Evolutionary conservation across 92 coral and sea anemone species (phyloP).

Genomic region (Umimayanthus kanabou): DNA sequence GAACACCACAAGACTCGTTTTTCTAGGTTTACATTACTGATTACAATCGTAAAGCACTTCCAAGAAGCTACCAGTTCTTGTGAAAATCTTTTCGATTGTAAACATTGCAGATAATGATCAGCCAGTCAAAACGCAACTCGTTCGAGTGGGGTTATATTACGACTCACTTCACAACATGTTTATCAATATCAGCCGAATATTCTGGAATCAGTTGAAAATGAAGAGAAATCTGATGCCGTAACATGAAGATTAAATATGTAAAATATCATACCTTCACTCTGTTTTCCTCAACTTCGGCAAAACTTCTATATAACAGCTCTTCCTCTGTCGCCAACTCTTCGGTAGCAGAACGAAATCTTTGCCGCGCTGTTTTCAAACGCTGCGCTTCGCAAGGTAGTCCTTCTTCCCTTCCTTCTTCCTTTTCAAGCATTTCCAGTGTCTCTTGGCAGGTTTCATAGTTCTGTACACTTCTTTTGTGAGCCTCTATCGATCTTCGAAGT

Average conservation of each 20-base stretch:
- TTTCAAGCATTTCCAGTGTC: conserved; percentile 77
- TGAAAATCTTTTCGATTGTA: neutral
- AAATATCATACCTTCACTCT: conserved; percentile 78
- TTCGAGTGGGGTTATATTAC: conserved; percentile 16
- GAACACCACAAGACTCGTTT: conserved; percentile 6
- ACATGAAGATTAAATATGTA: neutral
- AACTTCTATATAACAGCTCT: conserved; percentile 85
- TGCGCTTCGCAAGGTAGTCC: conserved; percentile 75
- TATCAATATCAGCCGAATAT: neutral
- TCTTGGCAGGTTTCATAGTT: conserved; percentile 92
- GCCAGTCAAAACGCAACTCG: neutral
- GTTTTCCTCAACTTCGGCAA: conserved; percentile 92
- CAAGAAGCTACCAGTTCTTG: conserved; percentile 15
- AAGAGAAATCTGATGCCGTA: neutral
- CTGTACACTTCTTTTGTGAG: conserved; percentile 90
- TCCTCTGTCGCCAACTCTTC: conserved; percentile 86
- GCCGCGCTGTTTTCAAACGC: conserved; percentile 82
- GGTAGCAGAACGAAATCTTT: conserved; percentile 89
- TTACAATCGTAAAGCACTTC: conserved; percentile 21
- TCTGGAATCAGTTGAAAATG: conserved; percentile 24
- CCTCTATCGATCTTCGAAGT: conserved; percentile 87
- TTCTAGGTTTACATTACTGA: conserved; percentile 21
- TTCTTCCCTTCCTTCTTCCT: conserved; percentile 82
- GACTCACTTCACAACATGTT: neutral
- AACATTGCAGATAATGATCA: conserved; percentile 7